A percentile compares a stretch with the other conserved stretches of the same genome.
These are phyloP conservation scores for Mus spretus DNA, from an alignment of 2,797 vertebrate genomes.

Conservation along the genomic window DNA sequence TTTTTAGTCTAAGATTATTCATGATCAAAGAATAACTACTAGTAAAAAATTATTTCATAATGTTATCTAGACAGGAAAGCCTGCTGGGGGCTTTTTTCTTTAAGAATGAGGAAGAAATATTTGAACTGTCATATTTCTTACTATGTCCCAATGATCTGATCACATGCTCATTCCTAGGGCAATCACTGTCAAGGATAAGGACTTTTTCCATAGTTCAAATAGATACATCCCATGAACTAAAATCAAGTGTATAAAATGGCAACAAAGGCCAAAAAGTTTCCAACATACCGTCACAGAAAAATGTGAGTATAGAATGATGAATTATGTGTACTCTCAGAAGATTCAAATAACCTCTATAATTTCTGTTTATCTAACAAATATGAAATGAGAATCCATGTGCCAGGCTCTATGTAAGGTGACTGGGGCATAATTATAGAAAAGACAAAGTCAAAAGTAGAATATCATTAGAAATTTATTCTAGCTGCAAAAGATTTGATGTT, in stretches of 20 bases:
- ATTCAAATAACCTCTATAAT: slow-evolving; percentile 52
- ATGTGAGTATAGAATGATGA: slow-evolving; percentile 16
- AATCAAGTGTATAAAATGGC: too few species aligned
- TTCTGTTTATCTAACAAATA: slow-evolving; percentile 43
- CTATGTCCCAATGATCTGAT: background rate
- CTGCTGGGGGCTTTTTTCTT: background rate
- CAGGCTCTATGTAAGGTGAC: slow-evolving; percentile 2
- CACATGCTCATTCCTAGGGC: slow-evolving; percentile 25
- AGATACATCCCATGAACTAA: slow-evolving; percentile 46
- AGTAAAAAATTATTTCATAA: background rate
- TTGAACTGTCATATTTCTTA: slow-evolving; percentile 13
- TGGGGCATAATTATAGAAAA: slow-evolving; percentile 33
- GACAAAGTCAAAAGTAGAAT: slow-evolving; percentile 7
- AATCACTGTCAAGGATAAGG: slow-evolving; percentile 32
- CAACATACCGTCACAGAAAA: slow-evolving; percentile 14
- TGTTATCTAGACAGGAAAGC: background rate
- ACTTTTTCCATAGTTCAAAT: slow-evolving; percentile 36
- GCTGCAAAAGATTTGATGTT: background rate
- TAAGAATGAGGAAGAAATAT: slow-evolving; percentile 34
- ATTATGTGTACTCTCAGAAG: slow-evolving; percentile 37
- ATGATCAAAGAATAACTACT: background rate
- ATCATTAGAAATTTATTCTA: background rate
- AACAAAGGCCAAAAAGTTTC: too few species aligned
- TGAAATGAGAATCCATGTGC: slow-evolving; percentile 9
- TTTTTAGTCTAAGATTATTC: background rate